Percentiles rank a stretch among this genome's conserved stretches.
phyloP scores from a whole-genome alignment of 2,888 invertebrate genomes.

The Elegia similella region DNA sequence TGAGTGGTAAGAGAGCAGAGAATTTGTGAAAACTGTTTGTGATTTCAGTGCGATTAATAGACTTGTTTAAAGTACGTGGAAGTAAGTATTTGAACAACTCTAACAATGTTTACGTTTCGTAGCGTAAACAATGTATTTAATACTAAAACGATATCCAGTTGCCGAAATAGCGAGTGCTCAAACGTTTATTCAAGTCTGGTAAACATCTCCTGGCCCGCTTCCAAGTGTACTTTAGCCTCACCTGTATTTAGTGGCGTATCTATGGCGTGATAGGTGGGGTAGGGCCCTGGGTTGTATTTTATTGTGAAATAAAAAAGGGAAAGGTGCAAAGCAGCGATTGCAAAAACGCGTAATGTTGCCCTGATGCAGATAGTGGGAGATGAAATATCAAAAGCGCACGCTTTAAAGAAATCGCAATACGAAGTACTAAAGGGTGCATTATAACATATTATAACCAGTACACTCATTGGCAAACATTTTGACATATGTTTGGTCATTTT shows the following conservation, averaged over 20 bases:
- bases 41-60: neutral
- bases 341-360: neutral
- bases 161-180: slow-evolving; percentile 2
- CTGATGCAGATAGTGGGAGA: no score
- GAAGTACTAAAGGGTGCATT: no score
- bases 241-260: slow-evolving; percentile 16
- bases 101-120: neutral
- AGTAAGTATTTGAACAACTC: neutral
- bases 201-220: slow-evolving; percentile 24
- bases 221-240: slow-evolving; percentile 27
- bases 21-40: no score
- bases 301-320: neutral
- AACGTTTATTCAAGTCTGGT: slow-evolving; percentile 14
- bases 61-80: neutral
- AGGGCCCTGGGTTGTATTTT: neutral
- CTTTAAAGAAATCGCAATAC: no score
- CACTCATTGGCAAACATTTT: no score
- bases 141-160: neutral
- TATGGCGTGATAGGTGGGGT: neutral
- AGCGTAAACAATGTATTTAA: neutral
- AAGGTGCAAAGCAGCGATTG: no score
- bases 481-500: no score
- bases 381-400: no score
- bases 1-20: no score
- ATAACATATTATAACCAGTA: no score